Evolutionary conservation across 2,113 vertebrate species (phyloP), one percentile per base, ranked within the genome.

Genomic region (Cygnus buccinator): DNA sequence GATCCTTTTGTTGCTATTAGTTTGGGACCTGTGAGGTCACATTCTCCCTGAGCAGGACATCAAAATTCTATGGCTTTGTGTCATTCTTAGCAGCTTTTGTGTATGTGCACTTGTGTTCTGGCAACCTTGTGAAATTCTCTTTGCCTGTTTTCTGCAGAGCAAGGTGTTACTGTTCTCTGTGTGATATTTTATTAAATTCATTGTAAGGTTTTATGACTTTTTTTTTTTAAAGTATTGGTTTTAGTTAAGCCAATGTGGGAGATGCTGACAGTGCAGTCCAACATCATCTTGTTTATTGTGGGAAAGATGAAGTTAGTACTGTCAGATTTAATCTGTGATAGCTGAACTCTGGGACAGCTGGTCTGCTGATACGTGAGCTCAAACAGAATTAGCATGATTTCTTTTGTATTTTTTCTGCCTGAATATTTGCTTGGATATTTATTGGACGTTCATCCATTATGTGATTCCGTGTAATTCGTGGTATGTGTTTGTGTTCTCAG

Each of bases 401-500:
- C 91, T 96, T 96, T 96, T 78, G 70, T 89, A 72, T 92, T 89
- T 89, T 93, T 94, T 85, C 70, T 95, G 89, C 71, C 58, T 96
- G 89, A 95, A 87, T 89, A 87, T 95, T 92, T 87, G 67, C 84
- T 96, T 93, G 89, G 84, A 72, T 82, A 77, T n/a, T 25, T 84
- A 44, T 41, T 91, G 71, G 92, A 58, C 3, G 2, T 74, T 79
- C 62, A 94, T 17, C 66, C 62, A 4, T 70, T 58, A 8, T 7
- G n/a, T 72, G 68, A 91, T 29, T 80, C 65, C 0, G 1, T 88
- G 74, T 85, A 70, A 94, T 79, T 96, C 62, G 1, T 92, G 89
- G 94, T 76, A 87, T 91, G 74, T 62, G 29, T 93, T 31, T 95
- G 67, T 83, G 88, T 94, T 80, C 85, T 31, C 88, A 99, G 99